Evolutionary conservation across 2,888 invertebrate genomes (phyloP).

Genomic region (Lordiphosa fenestrarum): DNA sequence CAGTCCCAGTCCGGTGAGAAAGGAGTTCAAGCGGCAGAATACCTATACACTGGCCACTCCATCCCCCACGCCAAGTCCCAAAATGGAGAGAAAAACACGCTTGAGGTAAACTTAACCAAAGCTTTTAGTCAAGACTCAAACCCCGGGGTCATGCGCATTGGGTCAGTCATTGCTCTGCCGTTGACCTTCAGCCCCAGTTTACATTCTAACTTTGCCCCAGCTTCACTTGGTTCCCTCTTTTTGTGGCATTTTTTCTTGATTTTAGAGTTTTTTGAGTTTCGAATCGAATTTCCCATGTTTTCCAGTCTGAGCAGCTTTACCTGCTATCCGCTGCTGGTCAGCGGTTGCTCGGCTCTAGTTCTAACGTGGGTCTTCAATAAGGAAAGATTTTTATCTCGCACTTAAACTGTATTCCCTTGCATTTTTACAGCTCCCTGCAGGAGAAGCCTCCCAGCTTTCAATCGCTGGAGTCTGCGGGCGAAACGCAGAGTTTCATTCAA

Average conservation of each 20-base stretch:
- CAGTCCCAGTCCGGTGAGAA: conserved; percentile 78
- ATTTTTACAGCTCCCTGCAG: conserved; percentile 68
- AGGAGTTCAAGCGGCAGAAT: conserved; percentile 77
- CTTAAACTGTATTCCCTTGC: not conserved
- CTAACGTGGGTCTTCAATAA: conserved; percentile 57
- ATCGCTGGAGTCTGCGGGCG: conserved; percentile 45
- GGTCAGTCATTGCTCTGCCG: conserved; percentile 8
- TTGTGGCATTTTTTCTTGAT: conserved; percentile 49
- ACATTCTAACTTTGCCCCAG: conserved; percentile 53
- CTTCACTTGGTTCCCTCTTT: conserved; percentile 34
- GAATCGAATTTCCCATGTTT: conserved; percentile 69
- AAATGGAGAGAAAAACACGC: conserved; percentile 61
- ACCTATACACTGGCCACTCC: conserved; percentile 77
- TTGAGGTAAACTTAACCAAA: conserved; percentile 62
- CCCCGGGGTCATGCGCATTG: too few species aligned
- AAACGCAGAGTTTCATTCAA: conserved; percentile 68
- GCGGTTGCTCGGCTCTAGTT: conserved; percentile 73
- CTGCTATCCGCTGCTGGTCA: conserved; percentile 76
- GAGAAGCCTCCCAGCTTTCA: conserved; percentile 74
- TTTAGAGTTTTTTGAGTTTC: conserved; percentile 40
- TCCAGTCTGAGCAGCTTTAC: conserved; percentile 76
- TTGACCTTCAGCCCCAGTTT: conserved; percentile 69
- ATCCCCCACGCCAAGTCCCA: conserved; percentile 67
- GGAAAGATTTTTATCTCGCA: not conserved
- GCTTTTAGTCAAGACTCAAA: too few species aligned